Base-by-base conservation (phyloP, 37 sponge, comb jelly and placozoan species). In the Eunapius fragilis region DNA sequence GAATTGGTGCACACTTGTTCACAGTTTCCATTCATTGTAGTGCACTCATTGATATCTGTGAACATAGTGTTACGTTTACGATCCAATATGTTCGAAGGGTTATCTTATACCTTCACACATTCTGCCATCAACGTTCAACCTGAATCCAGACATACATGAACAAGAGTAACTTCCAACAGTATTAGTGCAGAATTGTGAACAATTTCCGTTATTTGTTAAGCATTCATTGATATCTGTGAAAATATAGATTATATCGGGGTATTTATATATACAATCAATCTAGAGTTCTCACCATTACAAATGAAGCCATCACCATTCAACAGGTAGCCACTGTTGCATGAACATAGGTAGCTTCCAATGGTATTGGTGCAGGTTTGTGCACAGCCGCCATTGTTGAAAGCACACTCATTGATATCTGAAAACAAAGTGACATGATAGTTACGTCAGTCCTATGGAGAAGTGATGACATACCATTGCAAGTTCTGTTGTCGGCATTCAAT, bases 351-450 rank as follows among this genome's bases (percentile, higher is more conserved):
- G 67, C 89, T 78, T 19, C 84, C 89, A 77, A 73, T 35, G 17
- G 78, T 83, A 50, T 89, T 83, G n/a, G 22, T 70, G 32, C 86
- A 85, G n/a, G 14, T 27, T 25, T 85, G 86, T 35, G 27, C 37
- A 77, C 86, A 85, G 23, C 79, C 78, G 25, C 71, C 86, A 78
- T 69, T 85, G 70, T 68, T 35, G 24, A 26, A 14, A 22, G 37
- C 26, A 37, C 86, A 85, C 71, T 85, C 86, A 85, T 85, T 45
- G 27, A 85, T 25, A 78, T 78, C 86, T 85, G 71, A 23, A 17
- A 58, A 58, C 58, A 58, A 58, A 10, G 22, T 58, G 58, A 58
- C 7, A 58, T 58, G 58, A 58, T 17, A 58, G 58, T 12, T 41
- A 41, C 41, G 41, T 41, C 41, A 41, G 41, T 6, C 41, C 41